phyloP scores from a whole-genome alignment of 2,113 vertebrate genomes.

The Callipepla californica region DNA sequence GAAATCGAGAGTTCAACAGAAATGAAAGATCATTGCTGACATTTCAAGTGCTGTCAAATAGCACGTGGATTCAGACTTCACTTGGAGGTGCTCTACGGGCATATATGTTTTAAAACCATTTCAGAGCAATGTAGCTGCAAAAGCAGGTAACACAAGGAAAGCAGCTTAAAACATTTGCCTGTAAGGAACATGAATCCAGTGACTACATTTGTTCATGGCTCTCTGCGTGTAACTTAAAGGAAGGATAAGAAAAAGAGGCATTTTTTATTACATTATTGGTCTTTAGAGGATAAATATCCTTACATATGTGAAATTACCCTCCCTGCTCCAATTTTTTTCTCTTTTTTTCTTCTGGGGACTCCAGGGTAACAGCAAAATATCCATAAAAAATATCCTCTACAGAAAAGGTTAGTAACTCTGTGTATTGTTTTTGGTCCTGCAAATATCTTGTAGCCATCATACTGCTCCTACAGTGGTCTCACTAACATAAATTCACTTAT shows the following conservation, averaged over 20 bases:
- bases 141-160: not conserved
- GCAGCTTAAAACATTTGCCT: not conserved
- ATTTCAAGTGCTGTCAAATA: not conserved
- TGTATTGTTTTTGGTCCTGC: not conserved
- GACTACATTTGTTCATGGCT: not conserved
- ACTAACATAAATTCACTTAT: not conserved
- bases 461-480: not conserved
- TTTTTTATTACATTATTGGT: not conserved
- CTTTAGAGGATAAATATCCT: not conserved
- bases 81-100: not conserved
- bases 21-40: not conserved
- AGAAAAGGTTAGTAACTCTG: not conserved
- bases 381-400: not conserved
- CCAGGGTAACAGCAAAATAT: not conserved
- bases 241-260: not conserved
- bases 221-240: not conserved
- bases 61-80: not conserved
- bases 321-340: not conserved
- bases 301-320: not conserved
- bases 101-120: not conserved
- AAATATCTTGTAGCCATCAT: not conserved
- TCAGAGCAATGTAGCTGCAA: not conserved
- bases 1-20: not conserved
- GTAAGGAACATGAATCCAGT: not conserved
- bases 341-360: not conserved